These are phyloP conservation scores for Aradophagus sp. DNA, from an alignment of 1,140 invertebrate genomes.

Conservation along the genomic window DNA sequence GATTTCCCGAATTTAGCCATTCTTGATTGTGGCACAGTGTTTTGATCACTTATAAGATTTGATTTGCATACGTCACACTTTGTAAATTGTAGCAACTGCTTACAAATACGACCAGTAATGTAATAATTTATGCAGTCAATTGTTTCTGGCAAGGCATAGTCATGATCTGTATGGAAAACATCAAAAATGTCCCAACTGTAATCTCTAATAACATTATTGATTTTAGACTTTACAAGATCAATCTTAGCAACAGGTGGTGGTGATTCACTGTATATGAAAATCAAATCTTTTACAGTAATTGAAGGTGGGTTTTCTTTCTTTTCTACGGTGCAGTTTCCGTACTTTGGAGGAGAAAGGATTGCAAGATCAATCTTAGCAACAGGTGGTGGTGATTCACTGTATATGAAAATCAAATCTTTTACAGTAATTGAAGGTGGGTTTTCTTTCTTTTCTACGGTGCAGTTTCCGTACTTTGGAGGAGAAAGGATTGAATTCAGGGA, in stretches of 20 bases:
- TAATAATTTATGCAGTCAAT: constrained; percentile 14
- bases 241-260: background rate
- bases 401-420: constrained; percentile 1
- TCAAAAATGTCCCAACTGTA: constrained; percentile 5
- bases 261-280: background rate
- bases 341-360: no score
- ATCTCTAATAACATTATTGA: constrained; percentile 6
- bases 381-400: background rate
- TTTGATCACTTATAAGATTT: background rate
- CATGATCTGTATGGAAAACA: constrained; percentile 7
- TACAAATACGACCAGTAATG: constrained; percentile 14
- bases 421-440: constrained; percentile 1
- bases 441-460: background rate
- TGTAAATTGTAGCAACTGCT: constrained; percentile 1
- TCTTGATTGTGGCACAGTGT: background rate
- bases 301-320: background rate
- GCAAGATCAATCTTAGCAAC: background rate
- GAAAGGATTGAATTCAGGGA: background rate
- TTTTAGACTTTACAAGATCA: background rate
- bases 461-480: constrained; percentile 10
- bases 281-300: constrained; percentile 1
- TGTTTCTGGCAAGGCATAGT: constrained; percentile 1
- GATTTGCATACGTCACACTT: constrained; percentile 5
- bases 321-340: no score
- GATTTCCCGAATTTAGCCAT: no score